These are phyloP conservation scores for Hystrix brachyura DNA, from an alignment of 2,113 vertebrate genomes.

Conservation along the genomic window DNA sequence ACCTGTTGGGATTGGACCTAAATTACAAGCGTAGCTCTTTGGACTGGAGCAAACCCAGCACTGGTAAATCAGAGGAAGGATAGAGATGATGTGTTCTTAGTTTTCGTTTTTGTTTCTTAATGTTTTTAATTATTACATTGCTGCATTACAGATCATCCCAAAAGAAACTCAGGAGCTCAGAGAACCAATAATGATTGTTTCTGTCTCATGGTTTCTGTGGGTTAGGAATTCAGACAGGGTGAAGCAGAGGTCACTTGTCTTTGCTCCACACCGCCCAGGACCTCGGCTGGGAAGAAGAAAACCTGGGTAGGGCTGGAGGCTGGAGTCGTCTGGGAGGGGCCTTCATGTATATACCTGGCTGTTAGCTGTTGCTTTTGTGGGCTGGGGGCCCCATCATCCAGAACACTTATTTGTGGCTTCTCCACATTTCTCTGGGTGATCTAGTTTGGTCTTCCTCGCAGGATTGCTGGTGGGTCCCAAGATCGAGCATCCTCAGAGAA, in stretches of 20 bases:
- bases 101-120: slow-evolving; percentile 59
- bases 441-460: not conserved
- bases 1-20: not conserved
- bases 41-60: not conserved
- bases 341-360: not conserved
- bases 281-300: not conserved
- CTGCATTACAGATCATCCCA: not conserved
- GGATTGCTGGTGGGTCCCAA: not conserved
- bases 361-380: not conserved
- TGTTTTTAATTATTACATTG: slow-evolving; percentile 46
- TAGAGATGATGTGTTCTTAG: not conserved
- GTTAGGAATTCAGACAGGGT: slow-evolving; percentile 32
- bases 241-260: not conserved
- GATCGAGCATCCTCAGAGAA: not conserved
- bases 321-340: not conserved
- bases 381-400: not conserved
- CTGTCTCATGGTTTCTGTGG: not conserved
- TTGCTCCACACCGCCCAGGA: not conserved
- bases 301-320: not conserved
- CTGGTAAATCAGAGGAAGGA: not conserved
- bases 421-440: not conserved
- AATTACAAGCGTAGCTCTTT: not conserved
- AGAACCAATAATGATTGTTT: not conserved
- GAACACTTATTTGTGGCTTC: not conserved
- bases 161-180: slow-evolving; percentile 10